These are phyloP conservation scores for Hypanus sabinus DNA, from an alignment of 2,113 vertebrate species.

Conservation along the genomic window DNA sequence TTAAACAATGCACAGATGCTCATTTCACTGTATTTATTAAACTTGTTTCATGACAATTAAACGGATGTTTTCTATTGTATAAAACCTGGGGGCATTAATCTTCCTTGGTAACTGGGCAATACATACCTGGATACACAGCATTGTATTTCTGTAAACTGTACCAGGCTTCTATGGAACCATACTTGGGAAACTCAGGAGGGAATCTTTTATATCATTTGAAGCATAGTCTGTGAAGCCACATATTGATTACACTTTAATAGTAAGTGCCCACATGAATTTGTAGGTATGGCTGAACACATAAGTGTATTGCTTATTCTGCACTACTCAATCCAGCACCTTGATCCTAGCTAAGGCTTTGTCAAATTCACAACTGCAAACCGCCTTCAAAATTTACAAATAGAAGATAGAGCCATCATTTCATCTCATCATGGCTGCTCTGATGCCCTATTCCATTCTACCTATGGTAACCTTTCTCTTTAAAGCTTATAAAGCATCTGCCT, in stretches of 20 bases:
- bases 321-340: too few relatives aligned
- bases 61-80: background rate
- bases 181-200: background rate
- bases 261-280: background rate
- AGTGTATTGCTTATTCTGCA: background rate
- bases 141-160: background rate
- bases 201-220: background rate
- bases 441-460: too few relatives aligned
- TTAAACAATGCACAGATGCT: too few relatives aligned
- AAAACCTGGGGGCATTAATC: background rate
- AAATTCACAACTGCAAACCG: too few relatives aligned
- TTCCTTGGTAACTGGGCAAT: background rate
- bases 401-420: too few relatives aligned
- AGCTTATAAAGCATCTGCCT: too few relatives aligned
- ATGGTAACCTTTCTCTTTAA: too few relatives aligned
- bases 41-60: background rate
- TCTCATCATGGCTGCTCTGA: too few relatives aligned
- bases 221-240: background rate
- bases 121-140: background rate
- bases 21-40: constrained; percentile 17
- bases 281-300: background rate
- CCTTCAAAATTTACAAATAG: too few relatives aligned
- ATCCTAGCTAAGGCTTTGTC: too few relatives aligned
- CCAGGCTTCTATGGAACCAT: background rate
- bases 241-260: background rate